phyloP scores from a whole-genome alignment of 1,140 invertebrate genomes.

The Drosophila repletoides region DNA sequence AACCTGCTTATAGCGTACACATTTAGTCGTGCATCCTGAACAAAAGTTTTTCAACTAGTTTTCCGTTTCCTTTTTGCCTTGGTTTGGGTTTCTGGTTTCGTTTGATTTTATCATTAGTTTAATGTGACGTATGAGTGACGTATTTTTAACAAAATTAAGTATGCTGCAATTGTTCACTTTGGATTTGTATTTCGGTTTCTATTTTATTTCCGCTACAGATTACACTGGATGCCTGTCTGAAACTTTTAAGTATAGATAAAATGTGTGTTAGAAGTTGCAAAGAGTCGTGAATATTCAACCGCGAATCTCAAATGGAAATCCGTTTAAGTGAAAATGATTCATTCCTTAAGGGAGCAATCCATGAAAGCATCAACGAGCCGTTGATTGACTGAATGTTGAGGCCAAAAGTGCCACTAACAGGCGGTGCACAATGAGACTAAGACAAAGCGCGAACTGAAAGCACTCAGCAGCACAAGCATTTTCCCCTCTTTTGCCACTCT shows the following conservation, averaged over 20 bases:
- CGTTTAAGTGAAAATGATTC: slow-evolving; percentile 25
- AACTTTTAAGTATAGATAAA: not conserved
- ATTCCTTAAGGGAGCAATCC: slow-evolving; percentile 34
- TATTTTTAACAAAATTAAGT: slow-evolving; percentile 48
- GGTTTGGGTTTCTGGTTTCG: no score
- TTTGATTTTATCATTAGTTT: slow-evolving; percentile 12
- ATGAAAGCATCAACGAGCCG: slow-evolving; percentile 48
- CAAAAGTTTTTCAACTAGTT: not conserved
- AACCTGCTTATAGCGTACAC: no score
- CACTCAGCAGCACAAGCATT: slow-evolving; percentile 54
- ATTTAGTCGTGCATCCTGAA: no score
- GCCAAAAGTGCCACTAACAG: slow-evolving; percentile 67
- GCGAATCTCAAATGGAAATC: slow-evolving; percentile 2
- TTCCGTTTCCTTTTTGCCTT: no score
- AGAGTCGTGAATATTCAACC: not conserved
- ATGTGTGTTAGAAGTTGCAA: not conserved
- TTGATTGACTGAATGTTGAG: slow-evolving; percentile 60
- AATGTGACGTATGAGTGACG: slow-evolving; percentile 59
- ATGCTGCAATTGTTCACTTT: slow-evolving; percentile 20
- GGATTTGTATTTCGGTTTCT: not conserved
- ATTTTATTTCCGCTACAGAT: no score
- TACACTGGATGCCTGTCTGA: not conserved
- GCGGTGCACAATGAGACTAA: slow-evolving; percentile 59
- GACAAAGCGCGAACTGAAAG: slow-evolving; percentile 70
- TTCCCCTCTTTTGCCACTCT: not conserved